Percentiles rank a stretch among this genome's conserved stretches.
Evolutionary conservation across 2,113 vertebrate genomes (phyloP).

Genomic region (Telmatochromis sp.): DNA sequence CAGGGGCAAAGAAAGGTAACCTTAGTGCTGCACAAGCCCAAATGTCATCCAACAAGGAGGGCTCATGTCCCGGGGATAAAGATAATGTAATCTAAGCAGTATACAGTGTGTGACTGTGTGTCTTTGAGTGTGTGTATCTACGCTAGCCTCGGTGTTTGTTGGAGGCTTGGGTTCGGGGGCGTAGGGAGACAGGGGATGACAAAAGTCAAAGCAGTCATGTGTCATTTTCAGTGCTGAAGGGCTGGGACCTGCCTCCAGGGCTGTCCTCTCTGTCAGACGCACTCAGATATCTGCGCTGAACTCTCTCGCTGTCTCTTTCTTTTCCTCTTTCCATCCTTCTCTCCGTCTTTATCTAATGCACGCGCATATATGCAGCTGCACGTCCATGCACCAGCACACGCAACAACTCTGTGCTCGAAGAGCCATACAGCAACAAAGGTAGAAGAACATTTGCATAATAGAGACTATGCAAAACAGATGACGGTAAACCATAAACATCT

Average conservation of each 20-base stretch:
- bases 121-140: constrained; percentile 35
- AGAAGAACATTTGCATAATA: not conserved
- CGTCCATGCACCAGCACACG: not conserved
- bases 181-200: constrained; percentile 63
- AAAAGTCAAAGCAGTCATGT: constrained; percentile 76
- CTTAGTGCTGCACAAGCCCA: constrained; percentile 72
- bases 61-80: constrained; percentile 63
- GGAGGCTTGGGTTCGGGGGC: constrained; percentile 59
- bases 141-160: constrained; percentile 58
- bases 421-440: not conserved
- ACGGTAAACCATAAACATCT: not conserved
- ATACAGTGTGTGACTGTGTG: constrained; percentile 67
- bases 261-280: constrained; percentile 71
- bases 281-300: constrained; percentile 66
- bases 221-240: constrained; percentile 72
- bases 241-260: constrained; percentile 66
- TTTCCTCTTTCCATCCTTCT: constrained; percentile 36
- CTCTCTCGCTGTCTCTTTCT: constrained; percentile 53
- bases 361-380: constrained; percentile 13
- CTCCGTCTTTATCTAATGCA: constrained; percentile 33
- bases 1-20: constrained; percentile 71
- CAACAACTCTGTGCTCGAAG: not conserved
- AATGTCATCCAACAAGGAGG: constrained; percentile 74
- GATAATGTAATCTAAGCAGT: constrained; percentile 76
- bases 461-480: not conserved